Percentiles rank a stretch among this genome's conserved stretches.
phyloP scores from a whole-genome alignment of 2,888 invertebrate species.

The Catocala fraxini region DNA sequence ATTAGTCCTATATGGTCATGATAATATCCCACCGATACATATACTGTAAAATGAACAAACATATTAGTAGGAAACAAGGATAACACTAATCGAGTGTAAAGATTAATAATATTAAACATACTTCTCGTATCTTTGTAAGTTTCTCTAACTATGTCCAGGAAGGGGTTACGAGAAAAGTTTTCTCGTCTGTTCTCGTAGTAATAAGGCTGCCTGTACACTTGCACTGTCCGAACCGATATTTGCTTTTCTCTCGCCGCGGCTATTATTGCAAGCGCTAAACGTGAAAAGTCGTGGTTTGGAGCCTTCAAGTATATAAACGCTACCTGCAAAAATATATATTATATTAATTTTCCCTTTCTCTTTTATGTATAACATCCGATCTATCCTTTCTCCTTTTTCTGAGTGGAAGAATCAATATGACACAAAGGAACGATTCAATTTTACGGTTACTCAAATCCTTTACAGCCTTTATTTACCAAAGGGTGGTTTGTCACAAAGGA shows the following conservation, averaged over 20 bases:
- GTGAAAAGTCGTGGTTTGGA: slow-evolving; percentile 91
- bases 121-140: slow-evolving; percentile 96
- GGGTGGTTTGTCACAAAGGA: neutral
- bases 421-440: slow-evolving; percentile 29
- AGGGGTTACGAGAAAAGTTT: slow-evolving; percentile 95
- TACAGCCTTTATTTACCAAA: slow-evolving; percentile 22
- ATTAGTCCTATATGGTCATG: slow-evolving; percentile 97
- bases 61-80: neutral
- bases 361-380: neutral
- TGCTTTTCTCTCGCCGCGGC: slow-evolving; percentile 91
- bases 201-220: slow-evolving; percentile 83
- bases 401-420: slow-evolving; percentile 12
- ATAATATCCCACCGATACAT: slow-evolving; percentile 95
- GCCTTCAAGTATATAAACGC: slow-evolving; percentile 94
- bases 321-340: slow-evolving; percentile 84
- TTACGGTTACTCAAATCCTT: slow-evolving; percentile 20
- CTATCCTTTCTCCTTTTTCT: slow-evolving; percentile 3
- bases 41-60: slow-evolving; percentile 89
- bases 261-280: slow-evolving; percentile 93
- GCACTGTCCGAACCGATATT: slow-evolving; percentile 89
- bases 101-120: slow-evolving; percentile 79
- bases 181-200: slow-evolving; percentile 90
- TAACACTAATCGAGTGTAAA: neutral
- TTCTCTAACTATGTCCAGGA: slow-evolving; percentile 92
- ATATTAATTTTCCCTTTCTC: slow-evolving; percentile 6